phyloP scores from a whole-genome alignment of 1,140 invertebrate genomes.

The Lepidurus arcticus region DNA sequence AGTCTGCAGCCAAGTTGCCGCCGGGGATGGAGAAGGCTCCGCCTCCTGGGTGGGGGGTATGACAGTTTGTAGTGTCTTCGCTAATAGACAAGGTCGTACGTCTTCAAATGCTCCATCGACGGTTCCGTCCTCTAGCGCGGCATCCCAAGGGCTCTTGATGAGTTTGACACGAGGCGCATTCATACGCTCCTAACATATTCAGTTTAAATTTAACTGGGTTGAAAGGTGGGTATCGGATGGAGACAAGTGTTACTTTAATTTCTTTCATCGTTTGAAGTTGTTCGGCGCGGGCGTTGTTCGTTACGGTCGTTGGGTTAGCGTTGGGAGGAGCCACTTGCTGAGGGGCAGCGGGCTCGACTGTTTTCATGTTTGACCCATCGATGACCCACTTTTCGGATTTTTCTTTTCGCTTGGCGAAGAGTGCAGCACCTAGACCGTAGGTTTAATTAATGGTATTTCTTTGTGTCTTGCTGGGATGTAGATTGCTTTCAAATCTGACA shows the following conservation, averaged over 20 bases:
- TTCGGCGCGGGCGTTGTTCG: constrained; percentile 40
- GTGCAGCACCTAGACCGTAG: constrained; percentile 60
- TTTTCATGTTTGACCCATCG: constrained; percentile 55
- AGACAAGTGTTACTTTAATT: constrained; percentile 47
- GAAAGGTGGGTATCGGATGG: not conserved
- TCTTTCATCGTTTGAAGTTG: constrained; percentile 51
- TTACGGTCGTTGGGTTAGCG: constrained; percentile 42
- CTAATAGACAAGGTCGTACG: constrained; percentile 21
- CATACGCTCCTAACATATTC: constrained; percentile 51
- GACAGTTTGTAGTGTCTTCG: constrained; percentile 24
- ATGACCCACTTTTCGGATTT: constrained; percentile 80
- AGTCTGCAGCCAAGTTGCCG: constrained; percentile 27
- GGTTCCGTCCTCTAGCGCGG: constrained; percentile 61
- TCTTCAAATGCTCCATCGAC: constrained; percentile 62
- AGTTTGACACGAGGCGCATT: constrained; percentile 54
- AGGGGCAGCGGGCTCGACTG: constrained; percentile 38
- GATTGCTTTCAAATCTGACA: too few species aligned
- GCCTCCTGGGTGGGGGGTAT: not conserved
- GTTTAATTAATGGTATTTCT: not conserved
- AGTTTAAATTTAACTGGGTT: constrained; percentile 14
- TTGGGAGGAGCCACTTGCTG: constrained; percentile 35
- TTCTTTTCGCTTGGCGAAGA: constrained; percentile 80
- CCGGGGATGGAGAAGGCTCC: constrained; percentile 17
- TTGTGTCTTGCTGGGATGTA: too few species aligned
- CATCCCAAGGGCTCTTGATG: constrained; percentile 66